phyloP scores from a whole-genome alignment of 2,113 vertebrate genomes.

The Corythoichthys haematopterus region DNA sequence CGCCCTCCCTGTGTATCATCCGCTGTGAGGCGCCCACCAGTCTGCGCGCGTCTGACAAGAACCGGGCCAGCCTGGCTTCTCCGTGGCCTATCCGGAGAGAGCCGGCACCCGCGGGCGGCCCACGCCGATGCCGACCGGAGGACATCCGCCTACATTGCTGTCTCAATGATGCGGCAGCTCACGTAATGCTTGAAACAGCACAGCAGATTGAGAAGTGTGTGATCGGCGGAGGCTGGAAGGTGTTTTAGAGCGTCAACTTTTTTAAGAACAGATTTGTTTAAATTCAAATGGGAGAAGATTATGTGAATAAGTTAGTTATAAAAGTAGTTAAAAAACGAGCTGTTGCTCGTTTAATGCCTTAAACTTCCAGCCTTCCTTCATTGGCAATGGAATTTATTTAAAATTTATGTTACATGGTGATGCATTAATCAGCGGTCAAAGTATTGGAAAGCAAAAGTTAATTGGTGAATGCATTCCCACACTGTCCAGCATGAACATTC shows the following conservation, averaged over 20 bases:
- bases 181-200: constrained; percentile 54
- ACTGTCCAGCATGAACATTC: neutral
- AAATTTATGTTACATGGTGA: neutral
- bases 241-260: constrained; percentile 56
- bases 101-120: constrained; percentile 60
- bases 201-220: constrained; percentile 58
- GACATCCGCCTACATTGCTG: constrained; percentile 68
- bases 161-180: constrained; percentile 66
- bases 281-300: neutral
- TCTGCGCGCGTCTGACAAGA: constrained; percentile 70
- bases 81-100: constrained; percentile 59
- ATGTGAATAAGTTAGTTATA: too few species aligned
- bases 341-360: neutral
- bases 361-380: too few species aligned
- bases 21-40: constrained; percentile 66
- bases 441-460: neutral
- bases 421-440: neutral
- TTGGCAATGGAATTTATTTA: too few species aligned
- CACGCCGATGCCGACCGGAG: constrained; percentile 71
- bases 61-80: constrained; percentile 48
- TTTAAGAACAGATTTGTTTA: constrained; percentile 19
- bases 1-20: constrained; percentile 8
- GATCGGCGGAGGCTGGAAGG: constrained; percentile 52
- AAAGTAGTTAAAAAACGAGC: neutral
- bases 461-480: neutral